Evolutionary conservation across 2,888 invertebrate species (phyloP), one percentile per base, ranked within the genome.

Genomic region (Cheilosia scutellata): DNA sequence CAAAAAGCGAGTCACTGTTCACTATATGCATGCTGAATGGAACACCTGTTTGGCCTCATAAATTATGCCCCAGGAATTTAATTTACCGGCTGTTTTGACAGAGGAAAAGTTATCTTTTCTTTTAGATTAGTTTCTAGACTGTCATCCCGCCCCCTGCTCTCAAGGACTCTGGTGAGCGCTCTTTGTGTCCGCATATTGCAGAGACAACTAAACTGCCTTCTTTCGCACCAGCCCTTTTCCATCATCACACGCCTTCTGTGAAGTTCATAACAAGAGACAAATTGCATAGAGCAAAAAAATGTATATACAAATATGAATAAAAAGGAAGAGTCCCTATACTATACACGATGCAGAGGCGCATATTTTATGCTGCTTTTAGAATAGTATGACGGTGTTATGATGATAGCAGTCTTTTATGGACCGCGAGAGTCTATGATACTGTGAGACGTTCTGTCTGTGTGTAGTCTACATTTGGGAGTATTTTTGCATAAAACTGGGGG

Each of bases 1-100:
- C 25, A 49, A 65, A 60, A 58, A 65, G 57, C 20, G 33, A 76
- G 40, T 33, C 33, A 66, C 63, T 31, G 70, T 75, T 25, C 44
- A 57, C 71, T 44, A 58, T 75, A 70, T 72, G 71, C 76, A 82
- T 86, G 72, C 29, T 66, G 72, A 65, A 70, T 75, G 86, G 82
- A 88, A 90, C 90, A 90, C 90, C 90, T 90, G 90, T 89, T 89
- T 89, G 89, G 88, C 88, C 87, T 88, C 90, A 90, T 90, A 90
- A 90, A 89, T 90, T 89, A 89, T 89, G 88, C 88, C 87, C 83
- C 88, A 89, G 89, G 89, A 89, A 89, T 88, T 88, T 88, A 88
- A 88, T 88, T 88, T 88, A 89, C 88, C 88, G 87, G 86, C 87
- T 89, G 87, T 82, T 86, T 86, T 86, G 86, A 86, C 86, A 86